Evolutionary conservation across 2,113 vertebrate species (phyloP).

Genomic region (Lepus timidus): DNA sequence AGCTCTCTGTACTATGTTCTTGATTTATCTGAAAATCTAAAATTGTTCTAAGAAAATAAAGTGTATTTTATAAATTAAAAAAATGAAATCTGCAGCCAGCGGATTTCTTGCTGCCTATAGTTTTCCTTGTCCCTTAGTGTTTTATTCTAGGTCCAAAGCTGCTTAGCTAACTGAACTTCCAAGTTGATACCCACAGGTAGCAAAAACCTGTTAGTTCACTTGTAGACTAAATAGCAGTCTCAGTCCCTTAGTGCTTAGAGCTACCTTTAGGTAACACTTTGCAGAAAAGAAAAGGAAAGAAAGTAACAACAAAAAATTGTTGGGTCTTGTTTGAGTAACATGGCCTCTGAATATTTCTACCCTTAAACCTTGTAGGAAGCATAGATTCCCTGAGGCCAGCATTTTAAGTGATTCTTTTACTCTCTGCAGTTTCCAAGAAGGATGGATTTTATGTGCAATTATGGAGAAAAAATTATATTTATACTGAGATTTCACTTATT

Average conservation of each 20-base stretch:
- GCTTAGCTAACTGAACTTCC: conserved; percentile 75
- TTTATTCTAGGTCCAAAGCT: conserved; percentile 70
- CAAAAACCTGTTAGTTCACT: conserved; percentile 76
- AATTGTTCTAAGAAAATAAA: conserved; percentile 32
- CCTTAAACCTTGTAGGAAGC: conserved; percentile 72
- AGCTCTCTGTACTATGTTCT: background rate
- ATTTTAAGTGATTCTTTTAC: conserved; percentile 71
- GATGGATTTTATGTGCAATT: conserved; percentile 64
- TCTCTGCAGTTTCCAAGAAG: conserved; percentile 55
- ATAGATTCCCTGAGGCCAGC: conserved; percentile 74
- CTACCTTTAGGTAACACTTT: conserved; percentile 80
- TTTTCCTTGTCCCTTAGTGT: conserved; percentile 53
- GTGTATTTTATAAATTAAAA: conserved; percentile 24
- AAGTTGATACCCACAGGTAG: conserved; percentile 76
- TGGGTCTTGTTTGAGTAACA: conserved; percentile 74
- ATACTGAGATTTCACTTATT: conserved; percentile 4
- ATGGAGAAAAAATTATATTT: conserved; percentile 34
- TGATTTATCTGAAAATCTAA: conserved; percentile 48
- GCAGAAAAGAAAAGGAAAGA: conserved; percentile 64
- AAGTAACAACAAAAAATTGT: conserved; percentile 72
- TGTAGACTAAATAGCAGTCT: conserved; percentile 74
- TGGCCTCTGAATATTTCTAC: conserved; percentile 77
- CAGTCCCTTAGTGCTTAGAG: conserved; percentile 75
- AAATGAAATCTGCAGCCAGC: background rate
- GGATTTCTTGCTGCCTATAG: conserved; percentile 38